A percentile compares a stretch with the other conserved stretches of the same genome.
phyloP scores from a whole-genome alignment of 2,888 invertebrate species.

The Euzetes globulus region DNA sequence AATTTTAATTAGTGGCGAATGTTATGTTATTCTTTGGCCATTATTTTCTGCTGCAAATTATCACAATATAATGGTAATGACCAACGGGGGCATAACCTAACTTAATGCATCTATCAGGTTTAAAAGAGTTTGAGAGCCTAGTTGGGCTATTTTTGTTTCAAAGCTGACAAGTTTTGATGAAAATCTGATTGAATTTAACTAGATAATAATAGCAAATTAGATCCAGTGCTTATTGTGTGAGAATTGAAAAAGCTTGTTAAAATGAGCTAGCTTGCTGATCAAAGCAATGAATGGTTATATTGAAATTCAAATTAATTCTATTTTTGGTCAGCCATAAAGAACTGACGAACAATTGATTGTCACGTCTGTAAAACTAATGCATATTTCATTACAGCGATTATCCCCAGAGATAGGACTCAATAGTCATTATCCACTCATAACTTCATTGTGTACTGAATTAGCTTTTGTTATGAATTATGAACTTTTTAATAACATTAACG shows the following conservation, averaged over 20 bases:
- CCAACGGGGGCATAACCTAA: too few relatives aligned
- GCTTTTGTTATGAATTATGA: not conserved
- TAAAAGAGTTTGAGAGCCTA: too few relatives aligned
- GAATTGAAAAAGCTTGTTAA: too few relatives aligned
- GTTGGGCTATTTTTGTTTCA: too few relatives aligned
- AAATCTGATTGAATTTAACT: too few relatives aligned
- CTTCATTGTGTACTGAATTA: not conserved
- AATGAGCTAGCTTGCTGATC: too few relatives aligned
- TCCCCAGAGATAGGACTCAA: slow-evolving; percentile 1
- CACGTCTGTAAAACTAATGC: not conserved
- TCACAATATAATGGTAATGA: not conserved
- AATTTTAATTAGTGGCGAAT: not conserved
- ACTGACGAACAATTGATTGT: not conserved
- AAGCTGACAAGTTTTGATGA: too few relatives aligned
- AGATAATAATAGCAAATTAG: too few relatives aligned
- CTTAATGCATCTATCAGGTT: too few relatives aligned
- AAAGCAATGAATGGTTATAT: not conserved
- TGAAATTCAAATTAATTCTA: not conserved
- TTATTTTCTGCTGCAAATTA: not conserved
- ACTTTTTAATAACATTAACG: not conserved
- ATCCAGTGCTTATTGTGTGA: too few relatives aligned
- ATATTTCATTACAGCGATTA: slow-evolving; percentile 7
- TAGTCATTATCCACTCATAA: slow-evolving; percentile 26
- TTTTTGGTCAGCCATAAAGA: slow-evolving; percentile 5
- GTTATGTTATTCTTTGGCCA: not conserved